phyloP scores from a whole-genome alignment of 2,797 vertebrate genomes.

The Otolemur crassicaudatus region DNA sequence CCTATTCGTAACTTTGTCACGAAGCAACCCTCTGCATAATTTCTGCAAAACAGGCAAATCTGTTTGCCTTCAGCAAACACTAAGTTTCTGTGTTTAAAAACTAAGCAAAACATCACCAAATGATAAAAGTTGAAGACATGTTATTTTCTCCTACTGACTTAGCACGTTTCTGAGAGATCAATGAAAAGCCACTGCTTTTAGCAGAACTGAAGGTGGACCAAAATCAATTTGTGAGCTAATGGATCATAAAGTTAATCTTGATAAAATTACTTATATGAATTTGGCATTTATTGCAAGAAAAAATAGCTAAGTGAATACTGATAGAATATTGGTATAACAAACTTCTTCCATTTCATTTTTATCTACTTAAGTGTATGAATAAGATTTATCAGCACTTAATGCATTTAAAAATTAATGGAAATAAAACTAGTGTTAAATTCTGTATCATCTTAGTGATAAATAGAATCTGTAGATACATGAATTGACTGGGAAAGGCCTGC shows the following conservation, averaged over 20 bases:
- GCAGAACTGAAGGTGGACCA: neutral
- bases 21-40: neutral
- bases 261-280: neutral
- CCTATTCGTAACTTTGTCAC: neutral
- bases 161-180: constrained; percentile 5
- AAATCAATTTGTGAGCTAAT: constrained; percentile 27
- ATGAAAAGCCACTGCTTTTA: constrained; percentile 10
- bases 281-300: neutral
- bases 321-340: neutral
- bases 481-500: neutral
- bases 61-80: neutral
- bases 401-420: constrained; percentile 40
- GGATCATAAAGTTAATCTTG: constrained; percentile 43
- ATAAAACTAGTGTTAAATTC: neutral
- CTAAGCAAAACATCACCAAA: constrained; percentile 22
- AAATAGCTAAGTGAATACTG: constrained; percentile 4
- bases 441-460: neutral
- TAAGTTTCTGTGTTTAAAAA: constrained; percentile 20
- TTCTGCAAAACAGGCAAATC: neutral
- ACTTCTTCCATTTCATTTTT: neutral
- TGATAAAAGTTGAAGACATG: neutral
- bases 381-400: neutral
- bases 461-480: neutral
- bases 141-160: constrained; percentile 45
- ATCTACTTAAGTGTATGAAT: neutral